Base-by-base conservation (phyloP, 2,888 invertebrate species). In the Lagria hirta region DNA sequence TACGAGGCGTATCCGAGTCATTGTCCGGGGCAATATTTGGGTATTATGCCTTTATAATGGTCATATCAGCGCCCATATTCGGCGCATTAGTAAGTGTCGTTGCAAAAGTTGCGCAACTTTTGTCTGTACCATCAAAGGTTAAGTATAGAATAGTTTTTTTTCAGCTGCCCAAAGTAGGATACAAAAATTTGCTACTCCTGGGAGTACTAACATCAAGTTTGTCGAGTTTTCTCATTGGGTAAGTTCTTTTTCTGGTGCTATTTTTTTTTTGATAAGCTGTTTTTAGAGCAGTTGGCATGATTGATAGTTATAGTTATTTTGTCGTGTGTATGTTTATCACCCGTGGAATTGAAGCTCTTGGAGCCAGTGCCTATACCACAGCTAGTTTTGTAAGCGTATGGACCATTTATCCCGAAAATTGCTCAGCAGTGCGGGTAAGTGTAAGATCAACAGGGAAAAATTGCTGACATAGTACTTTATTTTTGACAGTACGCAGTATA, bases 371-470 rank as follows among this genome's bases (percentile, higher is more conserved):
- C 0, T 86, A 84, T 65, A 80, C 84, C 4, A 87, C 87, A 0
- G 84, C 88, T 17, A 81, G 83, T 60, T 87, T 85, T 61, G 86
- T 88, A 28, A 83, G 85, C 59, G 81, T 88, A 4, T 83, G 86
- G 27, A 81, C 84, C 64, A 77, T 83, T 13, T 88, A 88, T 65
- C 87, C 87, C 0, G 80, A 86, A 51, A 81, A 80, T 63, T 81
- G 86, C 8, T 83, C 86, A 17, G 80, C 84, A 1, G 84, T 87
- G 17, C 74, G 88, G 60, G 81, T 80, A 75, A 75, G 50, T 38
- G 34, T 38, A 49, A 4, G 24, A 16, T 23, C 33, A 17, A 17
- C 36, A 28, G 12, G 6, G 28, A 16, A 49, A 34, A 20, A 3
- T 34, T 22, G 15, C n/a, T n/a, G n/a, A n/a, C n/a, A n/a, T n/a